A percentile compares a stretch with the other conserved stretches of the same genome.
Evolutionary conservation across 2,888 invertebrate genomes (phyloP).

Genomic region (Andrena flavipes): DNA sequence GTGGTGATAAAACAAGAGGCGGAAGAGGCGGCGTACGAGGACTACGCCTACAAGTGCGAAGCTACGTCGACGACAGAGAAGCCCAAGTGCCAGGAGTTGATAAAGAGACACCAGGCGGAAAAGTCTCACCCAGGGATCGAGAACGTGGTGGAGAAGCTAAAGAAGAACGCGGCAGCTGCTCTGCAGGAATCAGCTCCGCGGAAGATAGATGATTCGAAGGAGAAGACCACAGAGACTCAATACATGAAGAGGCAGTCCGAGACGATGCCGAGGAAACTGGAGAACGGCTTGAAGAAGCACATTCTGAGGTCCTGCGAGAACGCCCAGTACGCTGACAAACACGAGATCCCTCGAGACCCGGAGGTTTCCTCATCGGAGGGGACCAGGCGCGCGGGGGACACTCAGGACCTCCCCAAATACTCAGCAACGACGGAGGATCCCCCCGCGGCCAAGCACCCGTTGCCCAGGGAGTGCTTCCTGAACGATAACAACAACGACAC

Average conservation of each 20-base stretch:
- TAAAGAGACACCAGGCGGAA: slow-evolving; percentile 71
- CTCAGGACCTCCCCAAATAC: slow-evolving; percentile 6
- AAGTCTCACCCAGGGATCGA: slow-evolving; percentile 80
- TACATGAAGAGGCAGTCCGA: slow-evolving; percentile 49
- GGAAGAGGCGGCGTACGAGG: slow-evolving; percentile 63
- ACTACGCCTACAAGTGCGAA: slow-evolving; percentile 57
- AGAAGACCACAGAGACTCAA: slow-evolving; percentile 70
- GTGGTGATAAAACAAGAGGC: slow-evolving; percentile 74
- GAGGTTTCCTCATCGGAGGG: slow-evolving; percentile 45
- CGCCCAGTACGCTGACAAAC: slow-evolving; percentile 12
- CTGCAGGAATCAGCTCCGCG: slow-evolving; percentile 58
- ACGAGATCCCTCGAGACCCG: neutral
- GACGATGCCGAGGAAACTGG: slow-evolving; percentile 66
- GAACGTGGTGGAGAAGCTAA: slow-evolving; percentile 82
- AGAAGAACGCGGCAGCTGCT: slow-evolving; percentile 81
- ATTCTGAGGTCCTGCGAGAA: slow-evolving; percentile 77
- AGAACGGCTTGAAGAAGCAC: slow-evolving; percentile 77
- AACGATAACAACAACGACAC: slow-evolving; percentile 64
- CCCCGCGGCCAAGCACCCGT: neutral
- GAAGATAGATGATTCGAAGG: slow-evolving; percentile 58
- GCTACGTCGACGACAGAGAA: slow-evolving; percentile 53
- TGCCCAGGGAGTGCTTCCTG: slow-evolving; percentile 42
- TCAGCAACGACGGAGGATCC: neutral
- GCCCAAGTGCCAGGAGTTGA: slow-evolving; percentile 55
- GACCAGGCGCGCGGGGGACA: neutral